A percentile compares a stretch with the other conserved stretches of the same genome.
Conservation (phyloP, 2,113 vertebrate genomes). For the Copsychus sechellarum region DNA sequence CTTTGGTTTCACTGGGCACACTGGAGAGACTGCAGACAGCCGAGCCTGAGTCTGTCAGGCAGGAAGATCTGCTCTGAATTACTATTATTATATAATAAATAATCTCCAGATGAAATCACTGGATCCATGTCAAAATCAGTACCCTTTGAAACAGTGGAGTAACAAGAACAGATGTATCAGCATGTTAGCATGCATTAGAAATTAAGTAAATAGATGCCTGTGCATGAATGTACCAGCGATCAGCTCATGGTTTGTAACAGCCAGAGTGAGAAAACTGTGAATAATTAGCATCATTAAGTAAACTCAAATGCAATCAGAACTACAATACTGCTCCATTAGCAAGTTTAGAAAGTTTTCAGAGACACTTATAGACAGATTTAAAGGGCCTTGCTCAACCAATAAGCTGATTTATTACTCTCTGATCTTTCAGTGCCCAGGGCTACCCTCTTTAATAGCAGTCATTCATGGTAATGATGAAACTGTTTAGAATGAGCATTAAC, state of each 20-base stretch:
- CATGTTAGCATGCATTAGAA: not conserved
- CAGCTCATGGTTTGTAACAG: not conserved
- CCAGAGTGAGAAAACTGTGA: not conserved
- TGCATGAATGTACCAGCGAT: not conserved
- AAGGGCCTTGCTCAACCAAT: not conserved
- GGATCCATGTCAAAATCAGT: not conserved
- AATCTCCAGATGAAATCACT: conserved; percentile 4
- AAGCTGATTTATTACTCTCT: conserved; percentile 7
- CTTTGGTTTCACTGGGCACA: not conserved
- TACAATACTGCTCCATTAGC: not conserved
- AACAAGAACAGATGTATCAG: not conserved
- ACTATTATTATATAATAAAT: not conserved
- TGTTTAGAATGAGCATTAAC: not conserved
- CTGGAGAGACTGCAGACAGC: not conserved
- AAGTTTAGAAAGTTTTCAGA: not conserved
- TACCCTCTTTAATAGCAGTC: not conserved
- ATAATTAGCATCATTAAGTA: not conserved
- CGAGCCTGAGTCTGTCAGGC: not conserved
- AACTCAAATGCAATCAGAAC: not conserved
- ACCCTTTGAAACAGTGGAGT: not conserved
- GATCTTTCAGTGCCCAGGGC: not conserved
- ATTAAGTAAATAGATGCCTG: not conserved
- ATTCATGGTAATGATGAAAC: conserved; percentile 1
- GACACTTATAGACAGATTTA: not conserved
- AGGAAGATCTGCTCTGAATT: not conserved